Evolutionary conservation across 2,113 vertebrate species (phyloP).

Genomic region (Hiodon alosoides): DNA sequence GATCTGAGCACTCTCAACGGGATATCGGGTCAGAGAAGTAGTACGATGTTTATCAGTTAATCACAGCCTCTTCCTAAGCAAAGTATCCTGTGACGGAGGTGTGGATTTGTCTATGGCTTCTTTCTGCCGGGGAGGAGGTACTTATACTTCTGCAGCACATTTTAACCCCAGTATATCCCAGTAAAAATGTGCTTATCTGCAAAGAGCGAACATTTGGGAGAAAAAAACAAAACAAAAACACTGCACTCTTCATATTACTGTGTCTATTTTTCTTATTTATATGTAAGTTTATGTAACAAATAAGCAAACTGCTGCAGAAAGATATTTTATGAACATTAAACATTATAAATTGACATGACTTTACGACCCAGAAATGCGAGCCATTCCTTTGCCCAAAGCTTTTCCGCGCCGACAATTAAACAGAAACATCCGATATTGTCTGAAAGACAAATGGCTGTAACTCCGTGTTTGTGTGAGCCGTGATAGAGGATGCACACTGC

Average conservation of each 20-base stretch:
- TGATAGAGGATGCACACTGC: too few relatives aligned
- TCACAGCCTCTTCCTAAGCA: too few relatives aligned
- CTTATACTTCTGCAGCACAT: too few relatives aligned
- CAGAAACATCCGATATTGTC: constrained; percentile 28
- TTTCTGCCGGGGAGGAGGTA: too few relatives aligned
- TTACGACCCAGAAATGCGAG: neutral
- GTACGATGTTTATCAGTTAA: too few relatives aligned
- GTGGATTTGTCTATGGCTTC: too few relatives aligned
- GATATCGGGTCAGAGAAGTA: too few relatives aligned
- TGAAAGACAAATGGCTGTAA: constrained; percentile 26
- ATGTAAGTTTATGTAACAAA: neutral
- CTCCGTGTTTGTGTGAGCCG: neutral
- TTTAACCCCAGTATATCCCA: too few relatives aligned
- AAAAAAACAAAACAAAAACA: neutral
- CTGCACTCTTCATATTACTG: neutral
- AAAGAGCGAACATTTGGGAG: neutral
- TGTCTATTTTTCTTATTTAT: neutral
- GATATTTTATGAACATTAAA: neutral
- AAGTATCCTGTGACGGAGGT: too few relatives aligned
- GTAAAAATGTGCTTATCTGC: neutral
- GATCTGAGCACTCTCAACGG: neutral
- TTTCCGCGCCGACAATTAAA: neutral
- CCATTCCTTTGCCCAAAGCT: neutral
- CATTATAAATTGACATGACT: neutral
- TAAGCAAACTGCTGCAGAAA: neutral